Evolutionary conservation across 2,797 vertebrate species (phyloP).

Genomic region (Molossus molossus): DNA sequence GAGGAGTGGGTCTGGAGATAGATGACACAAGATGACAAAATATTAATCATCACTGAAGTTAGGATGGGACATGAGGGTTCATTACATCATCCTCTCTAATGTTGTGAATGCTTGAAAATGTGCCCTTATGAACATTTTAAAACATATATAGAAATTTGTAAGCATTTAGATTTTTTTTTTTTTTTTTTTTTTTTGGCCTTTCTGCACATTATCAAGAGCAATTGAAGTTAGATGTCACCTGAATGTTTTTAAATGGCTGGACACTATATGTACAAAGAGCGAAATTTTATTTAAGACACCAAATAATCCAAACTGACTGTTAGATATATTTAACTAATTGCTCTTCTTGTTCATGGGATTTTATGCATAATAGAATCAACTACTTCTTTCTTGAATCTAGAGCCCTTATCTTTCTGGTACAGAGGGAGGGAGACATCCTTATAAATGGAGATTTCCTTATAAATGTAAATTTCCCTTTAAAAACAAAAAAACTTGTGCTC

Average conservation of each 20-base stretch:
- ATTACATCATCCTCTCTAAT: not conserved
- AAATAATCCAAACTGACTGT: not conserved
- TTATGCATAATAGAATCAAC: not conserved
- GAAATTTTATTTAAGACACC: not conserved
- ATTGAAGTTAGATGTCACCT: not conserved
- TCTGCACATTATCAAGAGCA: not conserved
- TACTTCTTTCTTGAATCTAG: not conserved
- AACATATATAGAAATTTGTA: not conserved
- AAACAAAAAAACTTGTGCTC: not conserved
- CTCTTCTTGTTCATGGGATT: not conserved
- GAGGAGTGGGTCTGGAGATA: not conserved
- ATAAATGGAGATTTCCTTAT: not conserved
- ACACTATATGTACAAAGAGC: not conserved
- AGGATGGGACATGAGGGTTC: not conserved
- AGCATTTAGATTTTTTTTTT: not conserved
- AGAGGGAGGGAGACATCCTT: not conserved
- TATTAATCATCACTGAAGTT: not conserved
- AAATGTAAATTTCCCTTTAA: conserved; percentile 3
- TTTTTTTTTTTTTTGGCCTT: not conserved
- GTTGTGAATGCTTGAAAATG: not conserved
- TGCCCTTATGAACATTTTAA: not conserved
- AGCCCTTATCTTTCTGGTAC: not conserved
- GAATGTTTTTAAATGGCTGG: not conserved
- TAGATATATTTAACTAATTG: not conserved
- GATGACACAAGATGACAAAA: not conserved